Base-by-base conservation (phyloP, 2,113 vertebrate genomes). In the Triplophysa siluroides region DNA sequence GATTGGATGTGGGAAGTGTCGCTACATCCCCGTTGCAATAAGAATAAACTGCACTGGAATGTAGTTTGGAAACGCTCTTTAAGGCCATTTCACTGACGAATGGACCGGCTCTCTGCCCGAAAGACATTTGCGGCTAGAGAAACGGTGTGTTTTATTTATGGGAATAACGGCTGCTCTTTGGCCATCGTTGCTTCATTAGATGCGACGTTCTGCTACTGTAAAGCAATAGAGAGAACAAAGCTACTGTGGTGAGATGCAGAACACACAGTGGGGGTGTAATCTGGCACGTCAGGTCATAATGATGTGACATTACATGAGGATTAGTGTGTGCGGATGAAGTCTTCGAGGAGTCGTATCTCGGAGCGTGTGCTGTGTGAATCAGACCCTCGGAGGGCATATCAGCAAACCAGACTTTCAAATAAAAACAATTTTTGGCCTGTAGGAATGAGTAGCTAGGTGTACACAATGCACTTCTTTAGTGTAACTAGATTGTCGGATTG, bases 1-100 rank as follows among this genome's bases (percentile, higher is more conserved):
- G 85, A 85, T 84, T 83, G 78, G 41, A 79, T 65, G 45, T 81
- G 72, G 80, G 26, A 76, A n/a, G 58, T 80, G 58, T 63, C 26
- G 78, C 80, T 86, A 41, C 41, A 18, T 76, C 60, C 72, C 82
- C 64, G 81, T 84, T 58, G 77, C 67, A 43, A 84, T 21, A 75
- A 85, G 80, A 85, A 89, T 89, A 86, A 87, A 87, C 86, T 74
- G 66, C 50, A 73, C 43, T 41, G 76, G 79, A 65, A 87, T 87
- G 84, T 86, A 74, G 78, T 76, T 81, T 77, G 84, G 88, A 86
- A 78, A 85, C 41, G 73, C 81, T 69, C 71, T 86, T 86, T 79
- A 88, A 72, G 83, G 81, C 81, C 81, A 78, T 87, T 81, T 50
- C 83, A 82, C 69, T 84, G 83, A 91, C 76, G 83, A 83, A 88